A percentile compares a stretch with the other conserved stretches of the same genome.
phyloP scores from a whole-genome alignment of 2,888 invertebrate genomes.

The Meteorus colon region DNA sequence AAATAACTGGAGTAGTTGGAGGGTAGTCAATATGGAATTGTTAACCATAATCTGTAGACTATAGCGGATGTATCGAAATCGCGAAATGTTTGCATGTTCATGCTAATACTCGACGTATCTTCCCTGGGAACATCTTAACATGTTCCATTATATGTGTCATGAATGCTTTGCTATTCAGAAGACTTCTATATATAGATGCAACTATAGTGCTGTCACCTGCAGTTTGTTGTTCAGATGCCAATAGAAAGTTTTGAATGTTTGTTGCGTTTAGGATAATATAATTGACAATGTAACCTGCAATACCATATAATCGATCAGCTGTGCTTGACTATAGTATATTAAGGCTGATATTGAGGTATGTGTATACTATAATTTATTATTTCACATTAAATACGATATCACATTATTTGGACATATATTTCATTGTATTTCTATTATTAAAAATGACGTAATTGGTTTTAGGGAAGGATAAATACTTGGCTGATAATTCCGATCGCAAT shows the following conservation, averaged over 20 bases:
- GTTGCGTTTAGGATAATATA: neutral
- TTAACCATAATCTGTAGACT: too few species aligned
- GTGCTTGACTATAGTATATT: constrained; percentile 30
- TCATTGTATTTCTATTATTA: neutral
- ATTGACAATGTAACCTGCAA: neutral
- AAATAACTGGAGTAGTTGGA: too few species aligned
- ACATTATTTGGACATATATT: neutral
- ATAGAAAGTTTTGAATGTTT: neutral
- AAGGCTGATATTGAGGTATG: constrained; percentile 35
- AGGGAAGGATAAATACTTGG: neutral
- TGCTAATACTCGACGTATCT: too few species aligned
- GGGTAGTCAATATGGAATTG: too few species aligned
- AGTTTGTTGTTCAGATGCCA: too few species aligned
- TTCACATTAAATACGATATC: neutral
- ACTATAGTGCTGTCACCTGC: too few species aligned
- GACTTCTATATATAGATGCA: too few species aligned
- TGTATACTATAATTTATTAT: constrained; percentile 14
- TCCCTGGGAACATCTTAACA: too few species aligned
- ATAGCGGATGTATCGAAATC: too few species aligned
- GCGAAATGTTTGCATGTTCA: too few species aligned
- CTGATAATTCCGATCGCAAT: neutral
- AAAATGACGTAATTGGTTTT: neutral
- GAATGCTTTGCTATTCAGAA: too few species aligned
- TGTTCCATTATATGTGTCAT: too few species aligned
- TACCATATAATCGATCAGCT: constrained; percentile 32